Evolutionary conservation across 1,140 invertebrate species (phyloP), one percentile per base, ranked within the genome.

Genomic region (Drosophila pachea): DNA sequence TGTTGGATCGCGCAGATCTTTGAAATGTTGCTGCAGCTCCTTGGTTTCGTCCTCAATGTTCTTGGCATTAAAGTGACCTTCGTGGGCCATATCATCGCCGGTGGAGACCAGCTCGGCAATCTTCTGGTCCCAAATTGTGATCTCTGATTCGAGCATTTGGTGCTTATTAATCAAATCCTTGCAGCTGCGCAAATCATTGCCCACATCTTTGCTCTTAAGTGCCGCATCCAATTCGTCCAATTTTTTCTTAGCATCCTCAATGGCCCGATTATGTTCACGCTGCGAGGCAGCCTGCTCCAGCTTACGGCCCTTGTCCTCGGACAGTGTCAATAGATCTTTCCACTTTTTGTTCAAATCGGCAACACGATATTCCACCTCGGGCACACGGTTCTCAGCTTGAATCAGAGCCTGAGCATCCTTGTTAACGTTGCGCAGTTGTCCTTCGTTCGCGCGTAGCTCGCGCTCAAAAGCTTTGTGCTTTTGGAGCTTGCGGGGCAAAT

Each of bases 391-490:
- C 40, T 93, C 92, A 69, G 94, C 92, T 0, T 92, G 92, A 63
- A 95, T 93, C 14, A 96, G 78, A 11, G 91, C 92, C 86, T 94
- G 92, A 5, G 94, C 95, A 50, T 93, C 90, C 78, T 95, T 96
- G 70, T 97, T 97, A 4, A 98, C 94, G 45, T 93, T 93, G 40
- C 95, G 90, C 8, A 98, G 90, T 86, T 97, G 95, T 11, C 95
- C 96, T 89, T 97, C 96, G 88, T 98, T 98, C 0, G 97, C 95
- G 40, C 95, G 92, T 5, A 99, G 89, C 88, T 99, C 98, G 14
- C 97, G 92, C 86, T 99, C 97, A 88, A 99, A 99, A 0, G 98
- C 98, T 89, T 99, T 97, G 87, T 99, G 98, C 87, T 99, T 99
- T 89, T 99, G 97, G 3, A 99, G 90, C 89, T 99, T 99, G 3